A percentile compares a stretch with the other conserved stretches of the same genome.
Conservation (phyloP, 1,140 invertebrate species). For the Parapsyche elsis region DNA sequence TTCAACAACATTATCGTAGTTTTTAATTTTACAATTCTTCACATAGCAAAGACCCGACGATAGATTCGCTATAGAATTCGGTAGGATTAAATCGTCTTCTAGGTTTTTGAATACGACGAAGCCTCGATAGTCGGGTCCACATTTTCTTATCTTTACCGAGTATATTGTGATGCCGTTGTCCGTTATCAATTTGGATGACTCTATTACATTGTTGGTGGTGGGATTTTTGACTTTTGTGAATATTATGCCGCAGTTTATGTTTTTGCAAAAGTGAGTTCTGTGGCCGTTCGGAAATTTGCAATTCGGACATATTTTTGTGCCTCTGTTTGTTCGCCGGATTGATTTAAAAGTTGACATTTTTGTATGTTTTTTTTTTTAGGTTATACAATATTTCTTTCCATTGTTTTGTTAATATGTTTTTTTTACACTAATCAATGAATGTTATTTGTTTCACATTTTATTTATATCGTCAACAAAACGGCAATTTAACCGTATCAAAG, state of each 20-base stretch:
- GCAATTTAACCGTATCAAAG: no score
- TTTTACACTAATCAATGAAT: no score
- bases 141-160: slow-evolving; percentile 76
- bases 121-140: slow-evolving; percentile 77
- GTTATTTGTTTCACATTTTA: no score
- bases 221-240: slow-evolving; percentile 63
- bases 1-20: no score
- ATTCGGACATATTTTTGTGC: slow-evolving; percentile 79
- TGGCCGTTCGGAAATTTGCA: slow-evolving; percentile 85
- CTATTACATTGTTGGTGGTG: slow-evolving; percentile 74
- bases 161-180: slow-evolving; percentile 73
- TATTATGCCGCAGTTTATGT: slow-evolving; percentile 77
- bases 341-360: background rate
- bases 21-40: slow-evolving; percentile 48
- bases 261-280: slow-evolving; percentile 79
- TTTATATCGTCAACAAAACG: no score
- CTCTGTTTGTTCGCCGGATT: slow-evolving; percentile 57
- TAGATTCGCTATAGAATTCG: slow-evolving; percentile 17
- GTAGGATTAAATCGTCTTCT: background rate
- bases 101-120: slow-evolving; percentile 74
- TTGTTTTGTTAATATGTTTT: no score
- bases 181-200: slow-evolving; percentile 77
- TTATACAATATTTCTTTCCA: no score
- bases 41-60: slow-evolving; percentile 30
- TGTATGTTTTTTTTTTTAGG: background rate